A percentile compares a stretch with the other conserved stretches of the same genome.
These are phyloP conservation scores for Pogonus chalceus DNA, from an alignment of 1,140 invertebrate genomes.

Conservation along the genomic window DNA sequence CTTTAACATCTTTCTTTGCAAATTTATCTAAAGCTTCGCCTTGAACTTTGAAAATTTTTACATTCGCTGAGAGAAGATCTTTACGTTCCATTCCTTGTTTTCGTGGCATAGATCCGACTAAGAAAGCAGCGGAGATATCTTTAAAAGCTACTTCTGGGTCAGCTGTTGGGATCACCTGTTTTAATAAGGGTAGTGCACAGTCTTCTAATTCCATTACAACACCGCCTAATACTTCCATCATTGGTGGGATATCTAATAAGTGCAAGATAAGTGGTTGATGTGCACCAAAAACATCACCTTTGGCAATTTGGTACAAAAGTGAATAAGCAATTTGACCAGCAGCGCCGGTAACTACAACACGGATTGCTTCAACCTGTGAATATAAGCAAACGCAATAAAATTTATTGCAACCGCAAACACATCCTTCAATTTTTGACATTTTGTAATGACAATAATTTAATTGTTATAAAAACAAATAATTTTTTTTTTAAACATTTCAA, in stretches of 20 bases:
- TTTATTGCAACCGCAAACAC: too few relatives aligned
- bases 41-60: slow-evolving; percentile 96
- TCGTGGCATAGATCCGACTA: slow-evolving; percentile 97
- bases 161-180: slow-evolving; percentile 75
- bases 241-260: slow-evolving; percentile 88
- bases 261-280: slow-evolving; percentile 83
- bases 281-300: slow-evolving; percentile 92
- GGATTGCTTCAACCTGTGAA: slow-evolving; percentile 70
- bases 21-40: slow-evolving; percentile 87
- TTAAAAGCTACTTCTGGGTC: slow-evolving; percentile 87
- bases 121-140: slow-evolving; percentile 93
- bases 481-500: too few relatives aligned
- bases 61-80: slow-evolving; percentile 89
- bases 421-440: too few relatives aligned
- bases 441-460: too few relatives aligned
- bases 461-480: too few relatives aligned
- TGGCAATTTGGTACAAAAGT: slow-evolving; percentile 84
- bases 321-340: slow-evolving; percentile 99
- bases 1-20: slow-evolving; percentile 91
- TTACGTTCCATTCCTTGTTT: slow-evolving; percentile 99
- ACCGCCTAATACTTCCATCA: slow-evolving; percentile 90
- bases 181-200: slow-evolving; percentile 86
- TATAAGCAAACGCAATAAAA: too few relatives aligned
- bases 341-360: slow-evolving; percentile 94
- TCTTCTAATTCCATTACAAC: slow-evolving; percentile 97